Evolutionary conservation across 2,797 vertebrate species (phyloP).

Genomic region (Enteromius treurensis): DNA sequence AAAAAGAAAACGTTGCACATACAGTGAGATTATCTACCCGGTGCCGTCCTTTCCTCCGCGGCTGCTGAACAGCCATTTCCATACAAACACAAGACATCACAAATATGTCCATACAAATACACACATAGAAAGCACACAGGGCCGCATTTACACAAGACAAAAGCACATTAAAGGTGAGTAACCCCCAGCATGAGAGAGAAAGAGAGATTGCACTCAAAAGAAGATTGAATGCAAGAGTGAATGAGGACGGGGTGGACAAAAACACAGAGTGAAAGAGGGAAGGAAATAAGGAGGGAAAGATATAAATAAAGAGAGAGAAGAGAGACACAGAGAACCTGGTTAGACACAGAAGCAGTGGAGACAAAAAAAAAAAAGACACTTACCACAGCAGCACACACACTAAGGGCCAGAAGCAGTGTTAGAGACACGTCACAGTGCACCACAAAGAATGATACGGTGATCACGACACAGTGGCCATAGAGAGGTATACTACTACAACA

Average conservation of each 20-base stretch:
- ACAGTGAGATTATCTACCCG: conserved; percentile 94
- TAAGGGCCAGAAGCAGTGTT: conserved; percentile 65
- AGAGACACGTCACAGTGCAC: conserved; percentile 65
- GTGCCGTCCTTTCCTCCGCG: conserved; percentile 92
- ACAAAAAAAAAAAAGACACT: conserved; percentile 72
- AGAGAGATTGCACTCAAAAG: conserved; percentile 31
- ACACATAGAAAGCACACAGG: conserved; percentile 51
- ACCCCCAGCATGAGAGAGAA: conserved; percentile 42
- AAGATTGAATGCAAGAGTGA: conserved; percentile 6
- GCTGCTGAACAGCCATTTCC: conserved; percentile 77
- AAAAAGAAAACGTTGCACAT: conserved; percentile 72
- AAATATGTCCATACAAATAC: conserved; percentile 66
- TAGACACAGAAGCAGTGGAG: conserved; percentile 77
- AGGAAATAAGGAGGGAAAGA: conserved; percentile 42
- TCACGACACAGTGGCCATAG: conserved; percentile 44
- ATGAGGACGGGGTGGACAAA: conserved; percentile 7
- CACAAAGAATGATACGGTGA: conserved; percentile 57
- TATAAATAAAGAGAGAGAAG: conserved; percentile 54
- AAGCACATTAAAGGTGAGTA: conserved; percentile 55
- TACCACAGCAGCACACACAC: conserved; percentile 75
- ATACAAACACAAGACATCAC: conserved; percentile 52
- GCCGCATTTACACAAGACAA: conserved; percentile 52
- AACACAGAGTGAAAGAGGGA: conserved; percentile 17
- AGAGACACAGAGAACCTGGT: conserved; percentile 71
- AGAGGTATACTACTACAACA: conserved; percentile 39